phyloP scores from a whole-genome alignment of 2,888 invertebrate species.

The Caenorhabditis afra region DNA sequence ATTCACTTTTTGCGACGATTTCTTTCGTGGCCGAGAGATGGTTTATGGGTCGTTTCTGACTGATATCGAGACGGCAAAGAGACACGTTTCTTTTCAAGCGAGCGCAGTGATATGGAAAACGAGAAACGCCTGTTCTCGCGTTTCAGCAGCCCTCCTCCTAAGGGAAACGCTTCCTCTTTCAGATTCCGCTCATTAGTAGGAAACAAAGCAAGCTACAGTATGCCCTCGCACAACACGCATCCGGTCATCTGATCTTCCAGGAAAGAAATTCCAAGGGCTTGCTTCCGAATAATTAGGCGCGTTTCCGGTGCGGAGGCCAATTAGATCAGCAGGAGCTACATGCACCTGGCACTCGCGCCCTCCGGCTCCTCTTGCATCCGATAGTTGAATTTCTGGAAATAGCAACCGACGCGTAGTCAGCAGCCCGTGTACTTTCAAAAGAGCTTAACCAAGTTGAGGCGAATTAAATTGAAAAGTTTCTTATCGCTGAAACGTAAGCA shows the following conservation, averaged over 20 bases:
- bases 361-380: background rate
- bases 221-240: slow-evolving; percentile 12
- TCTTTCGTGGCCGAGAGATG: too few relatives aligned
- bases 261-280: background rate
- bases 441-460: background rate
- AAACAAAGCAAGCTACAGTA: background rate
- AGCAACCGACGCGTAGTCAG: background rate
- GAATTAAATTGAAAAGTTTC: background rate
- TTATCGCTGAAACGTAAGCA: background rate
- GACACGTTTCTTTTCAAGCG: too few relatives aligned
- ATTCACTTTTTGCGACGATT: too few relatives aligned
- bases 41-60: too few relatives aligned
- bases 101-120: too few relatives aligned
- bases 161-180: too few relatives aligned
- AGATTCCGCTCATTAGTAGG: too few relatives aligned
- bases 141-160: too few relatives aligned
- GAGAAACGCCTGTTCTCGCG: too few relatives aligned
- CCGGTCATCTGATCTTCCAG: slow-evolving; percentile 21
- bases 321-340: slow-evolving; percentile 8
- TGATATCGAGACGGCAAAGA: too few relatives aligned
- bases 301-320: slow-evolving; percentile 27
- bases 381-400: background rate
- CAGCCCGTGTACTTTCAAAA: slow-evolving; percentile 2
- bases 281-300: slow-evolving; percentile 19
- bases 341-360: slow-evolving; percentile 14